Percentiles rank a stretch among this genome's conserved stretches.
Evolutionary conservation across 1,140 invertebrate genomes (phyloP).

Genomic region (Neoseiulus cucumeris): DNA sequence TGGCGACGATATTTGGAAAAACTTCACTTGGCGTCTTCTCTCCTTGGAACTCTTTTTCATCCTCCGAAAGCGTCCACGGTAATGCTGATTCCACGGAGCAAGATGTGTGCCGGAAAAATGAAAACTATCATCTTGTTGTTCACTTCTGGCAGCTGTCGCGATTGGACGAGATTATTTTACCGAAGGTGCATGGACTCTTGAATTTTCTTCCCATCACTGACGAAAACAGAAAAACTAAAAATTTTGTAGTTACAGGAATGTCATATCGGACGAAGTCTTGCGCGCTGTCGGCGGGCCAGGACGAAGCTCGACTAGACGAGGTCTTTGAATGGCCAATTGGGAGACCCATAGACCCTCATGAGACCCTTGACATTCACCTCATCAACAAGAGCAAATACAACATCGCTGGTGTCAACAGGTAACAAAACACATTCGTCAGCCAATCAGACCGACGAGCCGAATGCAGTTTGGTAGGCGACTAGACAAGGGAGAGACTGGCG

Average conservation of each 20-base stretch:
- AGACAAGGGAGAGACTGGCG: not conserved
- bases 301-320: slow-evolving; percentile 30
- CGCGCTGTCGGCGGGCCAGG: not conserved
- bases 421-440: slow-evolving; percentile 2
- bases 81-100: no score
- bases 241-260: not conserved
- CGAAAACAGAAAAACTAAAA: not conserved
- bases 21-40: no score
- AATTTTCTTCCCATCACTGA: not conserved
- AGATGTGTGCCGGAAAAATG: no score
- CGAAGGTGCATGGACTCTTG: no score
- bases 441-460: not conserved
- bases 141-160: no score
- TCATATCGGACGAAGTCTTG: slow-evolving; percentile 3
- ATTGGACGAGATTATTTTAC: no score
- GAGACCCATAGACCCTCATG: slow-evolving; percentile 41
- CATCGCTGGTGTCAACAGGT: slow-evolving; percentile 26
- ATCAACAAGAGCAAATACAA: slow-evolving; percentile 38
- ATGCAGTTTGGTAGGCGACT: not conserved
- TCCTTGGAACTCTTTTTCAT: no score
- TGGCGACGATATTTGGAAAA: no score
- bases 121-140: no score
- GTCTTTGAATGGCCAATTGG: slow-evolving; percentile 51
- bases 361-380: slow-evolving; percentile 44
- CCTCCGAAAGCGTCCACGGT: no score